A percentile compares a stretch with the other conserved stretches of the same genome.
Evolutionary conservation across 2,113 vertebrate species (phyloP).

Genomic region (Heterotis niloticus): DNA sequence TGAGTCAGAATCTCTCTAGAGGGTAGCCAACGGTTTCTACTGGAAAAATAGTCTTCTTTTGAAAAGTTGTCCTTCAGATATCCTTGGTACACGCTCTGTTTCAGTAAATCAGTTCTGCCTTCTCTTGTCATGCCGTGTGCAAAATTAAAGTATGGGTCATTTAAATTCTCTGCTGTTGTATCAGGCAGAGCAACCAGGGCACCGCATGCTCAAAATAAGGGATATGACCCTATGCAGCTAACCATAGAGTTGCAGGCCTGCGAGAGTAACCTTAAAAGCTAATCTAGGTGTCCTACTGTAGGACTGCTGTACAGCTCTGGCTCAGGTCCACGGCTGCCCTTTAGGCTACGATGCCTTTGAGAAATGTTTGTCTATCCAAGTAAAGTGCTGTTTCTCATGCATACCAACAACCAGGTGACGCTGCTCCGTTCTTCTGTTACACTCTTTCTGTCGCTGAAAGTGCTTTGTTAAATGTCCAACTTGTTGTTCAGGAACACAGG

Average conservation of each 20-base stretch:
- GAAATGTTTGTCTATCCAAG: not conserved
- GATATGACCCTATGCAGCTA: not conserved
- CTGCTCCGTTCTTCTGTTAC: not conserved
- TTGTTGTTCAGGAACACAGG: not conserved
- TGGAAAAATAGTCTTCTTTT: not conserved
- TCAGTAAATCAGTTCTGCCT: not conserved
- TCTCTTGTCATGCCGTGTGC: not conserved
- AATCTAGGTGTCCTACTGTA: not conserved
- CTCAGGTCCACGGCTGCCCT: not conserved
- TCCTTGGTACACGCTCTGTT: not conserved
- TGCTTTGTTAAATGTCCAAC: not conserved
- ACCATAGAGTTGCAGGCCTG: not conserved
- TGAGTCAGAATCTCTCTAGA: not conserved
- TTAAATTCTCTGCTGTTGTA: not conserved
- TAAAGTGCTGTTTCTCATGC: not conserved
- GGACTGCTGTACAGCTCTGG: not conserved
- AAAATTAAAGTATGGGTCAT: not conserved
- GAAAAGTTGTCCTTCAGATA: no score
- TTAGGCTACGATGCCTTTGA: not conserved
- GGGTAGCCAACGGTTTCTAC: not conserved
- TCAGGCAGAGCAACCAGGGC: not conserved
- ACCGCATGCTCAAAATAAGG: not conserved
- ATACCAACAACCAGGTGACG: slow-evolving; percentile 1
- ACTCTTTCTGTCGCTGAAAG: not conserved
- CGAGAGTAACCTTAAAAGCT: not conserved